A percentile compares a stretch with the other conserved stretches of the same genome.
phyloP scores from a whole-genome alignment of 1,140 invertebrate genomes.

The Philotrypesis tridentata region DNA sequence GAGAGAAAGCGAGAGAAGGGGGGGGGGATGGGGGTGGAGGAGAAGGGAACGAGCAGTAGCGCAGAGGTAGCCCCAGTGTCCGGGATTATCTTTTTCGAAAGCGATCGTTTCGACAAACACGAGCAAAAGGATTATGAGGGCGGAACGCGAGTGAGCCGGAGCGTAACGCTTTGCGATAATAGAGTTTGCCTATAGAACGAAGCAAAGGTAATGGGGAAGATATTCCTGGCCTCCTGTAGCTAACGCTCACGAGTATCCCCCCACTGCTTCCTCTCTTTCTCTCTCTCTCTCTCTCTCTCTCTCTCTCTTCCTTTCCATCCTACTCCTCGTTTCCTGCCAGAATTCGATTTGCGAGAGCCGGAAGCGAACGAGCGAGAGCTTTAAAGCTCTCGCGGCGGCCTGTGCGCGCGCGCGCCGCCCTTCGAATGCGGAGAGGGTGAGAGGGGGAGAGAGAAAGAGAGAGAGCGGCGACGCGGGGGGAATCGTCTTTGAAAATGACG shows the following conservation, averaged over 20 bases:
- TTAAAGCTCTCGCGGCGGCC: neutral
- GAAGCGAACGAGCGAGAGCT: slow-evolving; percentile 29
- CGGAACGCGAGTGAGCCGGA: slow-evolving; percentile 24
- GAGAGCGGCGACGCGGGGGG: neutral
- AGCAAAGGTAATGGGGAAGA: slow-evolving; percentile 45
- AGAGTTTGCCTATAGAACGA: slow-evolving; percentile 43
- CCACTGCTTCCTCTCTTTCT: neutral
- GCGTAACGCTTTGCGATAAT: slow-evolving; percentile 45
- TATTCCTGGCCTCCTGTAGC: slow-evolving; percentile 28
- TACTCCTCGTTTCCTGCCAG: slow-evolving; percentile 5
- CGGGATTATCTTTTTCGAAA: slow-evolving; percentile 43
- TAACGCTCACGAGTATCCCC: neutral
- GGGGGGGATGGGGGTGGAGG: too few species aligned
- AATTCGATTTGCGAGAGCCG: slow-evolving; percentile 40
- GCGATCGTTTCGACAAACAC: slow-evolving; percentile 39
- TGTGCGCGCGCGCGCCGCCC: neutral
- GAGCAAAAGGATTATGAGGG: slow-evolving; percentile 36
- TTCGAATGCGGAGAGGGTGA: neutral
- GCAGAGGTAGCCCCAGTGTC: neutral
- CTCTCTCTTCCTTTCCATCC: neutral
- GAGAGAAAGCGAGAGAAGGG: slow-evolving; percentile 23
- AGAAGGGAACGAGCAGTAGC: neutral
- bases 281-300: neutral
- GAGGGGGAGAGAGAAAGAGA: too few species aligned
- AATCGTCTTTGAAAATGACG: slow-evolving; percentile 39